phyloP scores from a whole-genome alignment of 2,113 vertebrate species.

The human (Homo sapiens) region GRCh38 chr1:79600501-79601000 shows the following conservation, averaged over 20 bases:
- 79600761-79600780: neutral
- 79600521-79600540: neutral
- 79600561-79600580: neutral
- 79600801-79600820: neutral
- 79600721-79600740: neutral
- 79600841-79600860: neutral
- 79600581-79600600: neutral
- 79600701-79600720: no score
- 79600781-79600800: neutral
- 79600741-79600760: neutral
- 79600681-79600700: neutral
- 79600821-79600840: neutral
- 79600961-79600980: neutral
- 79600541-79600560: neutral
- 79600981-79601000: neutral
- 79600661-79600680: neutral
- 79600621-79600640: neutral
- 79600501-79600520: no score
- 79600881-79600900: neutral
- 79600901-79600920: neutral
- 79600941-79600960: neutral
- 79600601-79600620: no score
- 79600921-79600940: neutral
- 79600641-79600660: rapidly evolving
- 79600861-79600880: neutral